These are phyloP conservation scores for Andrena chrysosceles DNA, from an alignment of 2,888 invertebrate species.

Conservation along the genomic window DNA sequence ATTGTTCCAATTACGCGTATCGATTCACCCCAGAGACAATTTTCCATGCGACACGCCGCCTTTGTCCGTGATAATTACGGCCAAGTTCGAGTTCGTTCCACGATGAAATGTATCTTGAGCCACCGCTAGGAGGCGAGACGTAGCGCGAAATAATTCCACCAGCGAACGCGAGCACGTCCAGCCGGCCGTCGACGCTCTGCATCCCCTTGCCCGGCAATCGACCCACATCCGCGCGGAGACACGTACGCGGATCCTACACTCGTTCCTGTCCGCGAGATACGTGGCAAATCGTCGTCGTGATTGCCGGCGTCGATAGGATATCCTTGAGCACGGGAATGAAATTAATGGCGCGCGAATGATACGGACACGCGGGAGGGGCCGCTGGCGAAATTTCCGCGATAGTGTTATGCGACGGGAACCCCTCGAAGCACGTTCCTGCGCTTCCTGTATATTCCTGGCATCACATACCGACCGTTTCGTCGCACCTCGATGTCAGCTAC, in stretches of 20 bases:
- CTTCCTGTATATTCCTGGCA: conserved; percentile 69
- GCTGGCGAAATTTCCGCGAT: conserved; percentile 69
- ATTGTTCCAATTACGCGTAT: conserved; percentile 53
- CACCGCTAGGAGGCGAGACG: conserved; percentile 4
- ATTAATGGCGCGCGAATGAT: conserved; percentile 74
- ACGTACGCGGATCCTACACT: not conserved
- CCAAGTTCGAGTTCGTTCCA: conserved; percentile 24
- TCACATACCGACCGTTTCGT: conserved; percentile 74
- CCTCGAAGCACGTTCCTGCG: conserved; percentile 70
- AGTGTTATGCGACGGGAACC: conserved; percentile 71
- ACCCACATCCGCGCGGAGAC: conserved; percentile 35
- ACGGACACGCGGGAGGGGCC: conserved; percentile 57
- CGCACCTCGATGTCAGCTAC: conserved; percentile 64
- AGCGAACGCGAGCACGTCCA: not conserved
- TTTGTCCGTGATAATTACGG: conserved; percentile 53
- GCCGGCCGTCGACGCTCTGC: not conserved
- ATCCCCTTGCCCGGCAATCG: conserved; percentile 23
- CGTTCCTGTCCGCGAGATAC: conserved; percentile 45
- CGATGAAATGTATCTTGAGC: conserved; percentile 50
- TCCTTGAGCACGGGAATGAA: conserved; percentile 75
- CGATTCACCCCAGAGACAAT: conserved; percentile 49
- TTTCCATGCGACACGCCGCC: conserved; percentile 23
- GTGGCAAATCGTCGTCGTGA: conserved; percentile 72
- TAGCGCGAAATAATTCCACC: conserved; percentile 36
- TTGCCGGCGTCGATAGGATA: conserved; percentile 71